A percentile compares a stretch with the other conserved stretches of the same genome.
Conservation (phyloP, 2,113 vertebrate species). For the Murina feae region DNA sequence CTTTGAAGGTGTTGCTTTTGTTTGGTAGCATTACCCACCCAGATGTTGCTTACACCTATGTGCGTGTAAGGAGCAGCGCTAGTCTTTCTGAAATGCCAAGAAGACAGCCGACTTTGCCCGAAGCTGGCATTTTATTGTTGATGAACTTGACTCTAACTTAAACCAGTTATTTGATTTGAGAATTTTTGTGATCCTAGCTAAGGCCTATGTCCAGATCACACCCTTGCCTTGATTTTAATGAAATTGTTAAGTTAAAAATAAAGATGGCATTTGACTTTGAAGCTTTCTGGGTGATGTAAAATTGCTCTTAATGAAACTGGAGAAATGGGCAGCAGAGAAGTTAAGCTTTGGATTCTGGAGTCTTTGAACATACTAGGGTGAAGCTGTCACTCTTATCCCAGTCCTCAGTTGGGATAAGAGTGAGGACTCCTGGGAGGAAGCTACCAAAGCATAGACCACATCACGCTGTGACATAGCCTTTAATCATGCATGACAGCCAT, state of each 20-base stretch:
- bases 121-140: constrained; percentile 23
- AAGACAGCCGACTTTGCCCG: neutral
- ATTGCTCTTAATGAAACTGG: constrained; percentile 17
- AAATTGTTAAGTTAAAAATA: constrained; percentile 32
- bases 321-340: neutral
- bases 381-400: constrained; percentile 32
- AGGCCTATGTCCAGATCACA: neutral
- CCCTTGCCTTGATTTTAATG: constrained; percentile 14
- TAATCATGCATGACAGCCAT: constrained; percentile 55
- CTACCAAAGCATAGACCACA: constrained; percentile 30
- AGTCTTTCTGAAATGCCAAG: constrained; percentile 23
- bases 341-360: constrained; percentile 29
- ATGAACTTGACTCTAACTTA: constrained; percentile 46
- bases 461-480: constrained; percentile 54
- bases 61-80: neutral
- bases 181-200: constrained; percentile 39
- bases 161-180: constrained; percentile 37
- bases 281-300: constrained; percentile 11
- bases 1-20: constrained; percentile 75
- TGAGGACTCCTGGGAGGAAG: neutral
- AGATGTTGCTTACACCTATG: constrained; percentile 56
- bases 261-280: constrained; percentile 30
- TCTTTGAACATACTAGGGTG: neutral
- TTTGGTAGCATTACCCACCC: constrained; percentile 57
- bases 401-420: neutral